phyloP scores from a whole-genome alignment of 2,113 vertebrate species.

The Erythrocercus mccallii region DNA sequence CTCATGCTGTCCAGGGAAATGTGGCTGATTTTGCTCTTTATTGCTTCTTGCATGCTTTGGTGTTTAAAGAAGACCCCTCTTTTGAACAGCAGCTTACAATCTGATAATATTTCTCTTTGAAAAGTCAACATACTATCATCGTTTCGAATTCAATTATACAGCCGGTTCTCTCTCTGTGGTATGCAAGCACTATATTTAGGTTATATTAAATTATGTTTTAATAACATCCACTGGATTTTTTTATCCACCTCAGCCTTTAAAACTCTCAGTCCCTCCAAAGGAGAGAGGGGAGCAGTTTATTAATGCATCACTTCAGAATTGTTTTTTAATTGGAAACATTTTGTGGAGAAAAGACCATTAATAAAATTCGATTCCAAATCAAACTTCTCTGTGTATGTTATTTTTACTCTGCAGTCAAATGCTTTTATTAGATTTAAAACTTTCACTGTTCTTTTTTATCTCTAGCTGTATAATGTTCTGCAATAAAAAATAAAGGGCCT shows the following conservation, averaged over 20 bases:
- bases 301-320: slow-evolving; percentile 74
- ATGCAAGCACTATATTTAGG: slow-evolving; percentile 61
- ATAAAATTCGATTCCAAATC: slow-evolving; percentile 79
- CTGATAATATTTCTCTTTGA: slow-evolving; percentile 67
- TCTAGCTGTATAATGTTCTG: slow-evolving; percentile 79
- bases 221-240: slow-evolving; percentile 63
- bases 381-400: slow-evolving; percentile 78
- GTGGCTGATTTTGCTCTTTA: slow-evolving; percentile 32
- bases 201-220: slow-evolving; percentile 75
- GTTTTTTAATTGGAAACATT: slow-evolving; percentile 85
- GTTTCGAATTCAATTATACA: slow-evolving; percentile 60
- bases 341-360: slow-evolving; percentile 76
- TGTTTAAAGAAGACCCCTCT: slow-evolving; percentile 46
- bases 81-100: slow-evolving; percentile 60
- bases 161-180: slow-evolving; percentile 34
- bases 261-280: slow-evolving; percentile 62
- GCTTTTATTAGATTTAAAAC: slow-evolving; percentile 84
- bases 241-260: slow-evolving; percentile 64
- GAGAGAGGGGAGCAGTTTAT: slow-evolving; percentile 65
- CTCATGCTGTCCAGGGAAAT: slow-evolving; percentile 1
- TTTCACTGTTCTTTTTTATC: slow-evolving; percentile 80
- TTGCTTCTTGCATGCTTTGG: slow-evolving; percentile 30
- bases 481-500: slow-evolving; percentile 74
- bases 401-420: slow-evolving; percentile 80
- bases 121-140: slow-evolving; percentile 66